Conservation (phyloP, 1,140 invertebrate genomes). For the Aporrectodea caliginosa region DNA sequence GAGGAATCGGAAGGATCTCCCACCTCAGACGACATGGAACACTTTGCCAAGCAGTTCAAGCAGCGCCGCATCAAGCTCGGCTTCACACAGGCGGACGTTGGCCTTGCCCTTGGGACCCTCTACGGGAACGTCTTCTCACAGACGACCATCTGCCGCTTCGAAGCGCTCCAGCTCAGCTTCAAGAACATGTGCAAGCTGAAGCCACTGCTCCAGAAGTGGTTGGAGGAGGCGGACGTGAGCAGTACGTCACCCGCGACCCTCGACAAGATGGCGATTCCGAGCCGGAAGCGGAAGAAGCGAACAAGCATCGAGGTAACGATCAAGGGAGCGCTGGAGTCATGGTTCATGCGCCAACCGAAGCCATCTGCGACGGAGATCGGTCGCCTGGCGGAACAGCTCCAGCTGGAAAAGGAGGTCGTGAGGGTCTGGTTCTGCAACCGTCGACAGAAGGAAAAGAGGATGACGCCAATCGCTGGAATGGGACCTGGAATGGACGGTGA, state of each 20-base stretch:
- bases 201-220: conserved; percentile 95
- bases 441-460: conserved; percentile 94
- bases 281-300: conserved; percentile 96
- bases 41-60: conserved; percentile 99
- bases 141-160: conserved; percentile 99
- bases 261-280: conserved; percentile 96
- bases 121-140: conserved; percentile 99
- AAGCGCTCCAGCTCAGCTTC: conserved; percentile 96
- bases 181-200: conserved; percentile 99
- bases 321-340: conserved; percentile 93
- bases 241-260: conserved; percentile 79
- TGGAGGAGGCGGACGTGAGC: conserved; percentile 95
- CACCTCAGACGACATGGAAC: conserved; percentile 96
- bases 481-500: not conserved
- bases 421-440: conserved; percentile 95
- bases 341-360: conserved; percentile 98
- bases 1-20: not conserved
- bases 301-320: conserved; percentile 98
- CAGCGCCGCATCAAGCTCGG: conserved; percentile 97
- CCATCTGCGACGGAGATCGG: conserved; percentile 98
- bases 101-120: conserved; percentile 93
- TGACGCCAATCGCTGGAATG: conserved; percentile 19
- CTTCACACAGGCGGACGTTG: conserved; percentile 90
- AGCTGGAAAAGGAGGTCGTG: conserved; percentile 95
- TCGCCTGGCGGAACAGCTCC: conserved; percentile 83